Evolutionary conservation across 2,797 vertebrate genomes (phyloP), one percentile per base, ranked within the genome.

Genomic region (Rhinella marina): DNA sequence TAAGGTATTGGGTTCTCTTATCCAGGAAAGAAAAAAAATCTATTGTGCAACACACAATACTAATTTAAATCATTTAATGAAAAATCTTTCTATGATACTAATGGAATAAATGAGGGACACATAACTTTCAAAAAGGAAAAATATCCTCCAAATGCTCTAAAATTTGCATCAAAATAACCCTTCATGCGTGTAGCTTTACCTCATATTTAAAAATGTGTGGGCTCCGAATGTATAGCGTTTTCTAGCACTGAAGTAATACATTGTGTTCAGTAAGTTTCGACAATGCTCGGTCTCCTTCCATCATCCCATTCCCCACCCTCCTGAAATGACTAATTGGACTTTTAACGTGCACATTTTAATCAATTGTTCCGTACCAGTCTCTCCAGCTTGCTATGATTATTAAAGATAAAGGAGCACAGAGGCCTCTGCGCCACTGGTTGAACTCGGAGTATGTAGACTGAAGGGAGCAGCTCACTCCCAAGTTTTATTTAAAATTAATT

Each of bases 401-500:
- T 85, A 85, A 85, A 85, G 72, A 62, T 62, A 78, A 64, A 66
- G 73, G 57, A 64, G 32, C 84, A 10, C 41, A 41, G 54, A 64
- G 73, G 73, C n/a, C 76, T 64, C 84, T 29, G 73, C 7, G 73
- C 72, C 84, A 66, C 59, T 19, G 59, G 21, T 61, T 85, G 84
- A 85, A 78, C 84, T 85, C 72, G 3, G 56, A 62, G 66, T 85
- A 19, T 78, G 84, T 66, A 64, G 59, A 77, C 84, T 61, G 59
- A 85, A 62, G 84, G 84, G 84, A 85, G 27, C 73, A 12, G 41
- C 84, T 78, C 73, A 59, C 73, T 85, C 84, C 84, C 73, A 85
- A 85, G 73, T 85, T 85, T 85, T 85, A 85, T 85, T 85, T 78
- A 85, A 85, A 78, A 85, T 85, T 85, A 85, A 85, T 85, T 85